A percentile compares a stretch with the other conserved stretches of the same genome.
Evolutionary conservation across 2,797 vertebrate species (phyloP).

Genomic region (Pseudochaenichthys georgianus): DNA sequence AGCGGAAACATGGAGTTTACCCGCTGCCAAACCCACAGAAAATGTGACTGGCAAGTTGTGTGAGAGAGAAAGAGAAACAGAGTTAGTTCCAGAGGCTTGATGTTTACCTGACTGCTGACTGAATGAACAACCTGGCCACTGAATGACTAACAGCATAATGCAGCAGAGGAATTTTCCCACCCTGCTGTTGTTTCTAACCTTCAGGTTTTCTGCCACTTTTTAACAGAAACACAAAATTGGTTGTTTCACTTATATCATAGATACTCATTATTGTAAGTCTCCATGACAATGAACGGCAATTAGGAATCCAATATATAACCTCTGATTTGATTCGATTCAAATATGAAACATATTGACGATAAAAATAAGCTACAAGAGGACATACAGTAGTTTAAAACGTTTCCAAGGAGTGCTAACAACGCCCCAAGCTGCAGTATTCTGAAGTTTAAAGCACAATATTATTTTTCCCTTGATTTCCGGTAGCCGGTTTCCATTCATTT

Average conservation of each 20-base stretch:
- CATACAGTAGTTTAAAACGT: no score
- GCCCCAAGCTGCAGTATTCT: no score
- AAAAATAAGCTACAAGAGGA: no score
- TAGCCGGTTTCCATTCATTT: background rate
- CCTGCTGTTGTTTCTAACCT: constrained; percentile 36
- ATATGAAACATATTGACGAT: background rate
- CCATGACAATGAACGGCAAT: background rate
- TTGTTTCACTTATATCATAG: background rate
- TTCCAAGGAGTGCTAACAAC: no score
- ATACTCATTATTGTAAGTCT: background rate
- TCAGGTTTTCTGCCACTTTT: background rate
- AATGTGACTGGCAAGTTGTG: constrained; percentile 30
- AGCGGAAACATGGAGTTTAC: constrained; percentile 58
- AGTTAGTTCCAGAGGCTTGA: constrained; percentile 23
- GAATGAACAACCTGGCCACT: constrained; percentile 24
- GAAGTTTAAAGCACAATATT: no score
- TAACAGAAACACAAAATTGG: background rate
- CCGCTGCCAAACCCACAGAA: constrained; percentile 38
- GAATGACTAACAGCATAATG: constrained; percentile 9
- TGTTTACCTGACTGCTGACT: constrained; percentile 50
- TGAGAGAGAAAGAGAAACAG: constrained; percentile 19
- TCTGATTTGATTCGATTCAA: background rate
- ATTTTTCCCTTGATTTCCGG: no score
- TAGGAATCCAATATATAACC: background rate
- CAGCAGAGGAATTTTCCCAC: constrained; percentile 39